phyloP scores from a whole-genome alignment of 2,888 invertebrate genomes.

The Torymus aiolomorphi region DNA sequence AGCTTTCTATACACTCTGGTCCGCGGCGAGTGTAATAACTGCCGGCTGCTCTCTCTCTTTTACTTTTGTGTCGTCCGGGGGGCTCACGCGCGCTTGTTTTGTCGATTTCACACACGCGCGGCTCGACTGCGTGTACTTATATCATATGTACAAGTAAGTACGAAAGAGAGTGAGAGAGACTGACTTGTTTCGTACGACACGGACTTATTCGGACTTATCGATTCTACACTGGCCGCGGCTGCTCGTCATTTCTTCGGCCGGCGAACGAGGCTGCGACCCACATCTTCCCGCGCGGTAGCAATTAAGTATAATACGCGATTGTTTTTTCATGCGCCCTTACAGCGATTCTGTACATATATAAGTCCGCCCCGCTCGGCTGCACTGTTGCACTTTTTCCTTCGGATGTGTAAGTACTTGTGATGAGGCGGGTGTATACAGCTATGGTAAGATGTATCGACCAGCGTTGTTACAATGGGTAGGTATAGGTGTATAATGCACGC shows the following conservation, averaged over 20 bases:
- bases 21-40: no score
- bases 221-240: constrained; percentile 7
- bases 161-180: no score
- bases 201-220: constrained; percentile 5
- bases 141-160: not conserved
- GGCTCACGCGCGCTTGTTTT: constrained; percentile 24
- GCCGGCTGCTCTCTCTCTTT: not conserved
- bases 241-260: not conserved
- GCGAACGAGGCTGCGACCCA: constrained; percentile 46
- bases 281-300: constrained; percentile 10
- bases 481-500: no score
- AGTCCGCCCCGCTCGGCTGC: no score
- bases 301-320: not conserved
- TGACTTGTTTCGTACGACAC: not conserved
- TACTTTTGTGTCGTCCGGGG: no score
- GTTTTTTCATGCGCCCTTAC: not conserved
- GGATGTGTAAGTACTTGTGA: no score
- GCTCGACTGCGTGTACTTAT: not conserved
- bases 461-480: no score
- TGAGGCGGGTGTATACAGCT: no score
- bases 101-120: constrained; percentile 20
- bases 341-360: no score
- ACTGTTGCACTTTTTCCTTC: no score
- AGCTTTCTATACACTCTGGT: no score
- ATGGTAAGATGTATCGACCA: no score